phyloP scores from a whole-genome alignment of 2,888 invertebrate genomes.

The Melipona beecheii region DNA sequence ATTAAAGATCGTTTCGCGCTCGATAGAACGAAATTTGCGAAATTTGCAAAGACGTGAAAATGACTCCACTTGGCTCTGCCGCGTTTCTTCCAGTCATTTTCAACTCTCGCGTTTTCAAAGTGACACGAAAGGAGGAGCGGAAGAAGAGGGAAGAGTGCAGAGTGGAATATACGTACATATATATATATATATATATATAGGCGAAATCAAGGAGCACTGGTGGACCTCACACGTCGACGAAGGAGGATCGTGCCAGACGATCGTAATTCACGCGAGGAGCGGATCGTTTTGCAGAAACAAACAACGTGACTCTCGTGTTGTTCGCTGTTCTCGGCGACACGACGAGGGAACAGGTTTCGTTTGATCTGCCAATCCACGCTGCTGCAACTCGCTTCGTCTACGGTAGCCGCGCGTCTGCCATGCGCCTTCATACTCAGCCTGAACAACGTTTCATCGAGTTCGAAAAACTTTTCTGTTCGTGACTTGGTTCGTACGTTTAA shows the following conservation, averaged over 20 bases:
- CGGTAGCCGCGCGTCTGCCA: no score
- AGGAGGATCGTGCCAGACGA: slow-evolving; percentile 66
- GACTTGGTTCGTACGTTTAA: slow-evolving; percentile 13
- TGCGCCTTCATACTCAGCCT: slow-evolving; percentile 53
- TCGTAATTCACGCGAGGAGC: slow-evolving; percentile 74
- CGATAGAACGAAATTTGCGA: not conserved
- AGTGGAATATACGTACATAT: slow-evolving; percentile 49
- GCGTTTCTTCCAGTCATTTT: no score
- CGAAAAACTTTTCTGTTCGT: slow-evolving; percentile 30
- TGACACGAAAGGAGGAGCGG: not conserved
- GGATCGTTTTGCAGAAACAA: slow-evolving; percentile 74
- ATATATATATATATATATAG: slow-evolving; percentile 48
- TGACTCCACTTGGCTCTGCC: no score
- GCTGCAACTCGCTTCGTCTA: slow-evolving; percentile 53
- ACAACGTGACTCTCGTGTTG: slow-evolving; percentile 65
- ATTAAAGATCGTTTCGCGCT: slow-evolving; percentile 57
- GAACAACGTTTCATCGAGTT: slow-evolving; percentile 55
- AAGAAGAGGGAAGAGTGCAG: slow-evolving; percentile 24
- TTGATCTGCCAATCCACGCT: slow-evolving; percentile 62
- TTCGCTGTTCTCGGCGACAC: slow-evolving; percentile 47
- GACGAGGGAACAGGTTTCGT: slow-evolving; percentile 61
- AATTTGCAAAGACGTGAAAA: not conserved
- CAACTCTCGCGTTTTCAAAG: no score
- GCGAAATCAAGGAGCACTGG: slow-evolving; percentile 37
- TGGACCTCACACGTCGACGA: slow-evolving; percentile 72